Percentiles rank a stretch among this genome's conserved stretches.
Evolutionary conservation across 2,797 vertebrate genomes (phyloP).

Genomic region (Melanitta fusca): DNA sequence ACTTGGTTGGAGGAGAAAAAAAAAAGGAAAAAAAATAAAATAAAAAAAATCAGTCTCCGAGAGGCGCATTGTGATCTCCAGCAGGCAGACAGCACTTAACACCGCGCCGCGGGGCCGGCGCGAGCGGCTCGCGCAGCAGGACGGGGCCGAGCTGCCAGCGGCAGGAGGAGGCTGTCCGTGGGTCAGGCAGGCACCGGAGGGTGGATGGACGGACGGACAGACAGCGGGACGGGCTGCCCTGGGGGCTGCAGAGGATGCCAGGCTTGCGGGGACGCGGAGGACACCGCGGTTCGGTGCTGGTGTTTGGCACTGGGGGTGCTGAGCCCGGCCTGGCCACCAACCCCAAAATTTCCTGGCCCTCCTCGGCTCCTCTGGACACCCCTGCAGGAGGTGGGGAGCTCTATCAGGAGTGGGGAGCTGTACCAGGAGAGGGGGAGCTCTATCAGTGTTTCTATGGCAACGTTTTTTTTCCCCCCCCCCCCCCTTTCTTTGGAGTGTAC

Average conservation of each 20-base stretch:
- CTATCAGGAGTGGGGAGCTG: background rate
- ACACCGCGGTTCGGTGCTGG: background rate
- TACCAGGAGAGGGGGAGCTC: conserved; percentile 52
- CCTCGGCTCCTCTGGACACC: background rate
- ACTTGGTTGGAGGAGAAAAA: background rate
- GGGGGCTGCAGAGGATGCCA: background rate
- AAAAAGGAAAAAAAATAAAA: too few species aligned
- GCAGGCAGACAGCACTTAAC: background rate
- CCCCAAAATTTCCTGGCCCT: background rate
- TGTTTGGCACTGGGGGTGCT: background rate
- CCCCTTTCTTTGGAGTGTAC: background rate
- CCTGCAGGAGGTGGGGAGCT: background rate
- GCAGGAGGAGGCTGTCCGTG: accelerated
- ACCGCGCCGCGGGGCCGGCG: background rate
- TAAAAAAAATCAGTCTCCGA: background rate
- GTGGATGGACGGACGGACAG: accelerated
- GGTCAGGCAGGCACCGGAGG: background rate
- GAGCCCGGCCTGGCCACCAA: accelerated
- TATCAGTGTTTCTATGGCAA: conserved; percentile 78
- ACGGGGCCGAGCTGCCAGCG: background rate
- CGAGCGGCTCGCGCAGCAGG: background rate
- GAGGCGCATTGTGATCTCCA: conserved; percentile 1
- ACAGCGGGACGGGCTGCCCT: background rate
- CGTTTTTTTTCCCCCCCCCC: background rate
- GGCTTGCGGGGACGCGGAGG: background rate